Evolutionary conservation across 92 coral and sea anemone genomes (phyloP), one percentile per base, ranked within the genome.

Genomic region (Palythoa caribaeorum): DNA sequence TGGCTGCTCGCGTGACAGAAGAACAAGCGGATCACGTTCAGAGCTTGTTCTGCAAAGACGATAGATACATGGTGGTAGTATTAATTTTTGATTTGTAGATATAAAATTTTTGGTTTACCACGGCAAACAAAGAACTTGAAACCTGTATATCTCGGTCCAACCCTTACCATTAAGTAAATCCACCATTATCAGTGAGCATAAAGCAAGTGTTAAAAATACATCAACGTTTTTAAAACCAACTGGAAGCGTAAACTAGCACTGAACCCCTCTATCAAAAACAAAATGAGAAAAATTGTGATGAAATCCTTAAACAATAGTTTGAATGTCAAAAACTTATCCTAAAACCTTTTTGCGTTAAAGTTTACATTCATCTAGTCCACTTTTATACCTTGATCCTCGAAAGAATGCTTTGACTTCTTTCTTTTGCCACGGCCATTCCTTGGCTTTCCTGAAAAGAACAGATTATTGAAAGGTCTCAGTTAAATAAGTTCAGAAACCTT

Each of bases 351-450:
- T 21, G 40, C 3, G 36, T 7, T 7, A 35, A 70, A 70, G 21
- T 14, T 75, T 19, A 36, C 17, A 0, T 36, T 71, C 19, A 38
- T 66, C 13, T 60, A 50, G 12, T 16, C 44, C 19, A 2, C 19
- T n/a, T 48, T 20, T 44, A 44, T 39, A 95, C 99, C 99, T 97
- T 79, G 99, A 97, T 66, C 99, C 99, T 80, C 99, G 94, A 83
- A 97, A 97, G 89, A 97, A 97, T 69, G 94, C 99, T 85, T 92
- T 94, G 9, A 90, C 9, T 63, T 90, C 91, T 72, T 97, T 97
- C 84, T 95, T 95, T 44, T 91, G 79, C 99, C 99, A 97, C 12
- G 98, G 96, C 93, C 95, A 97, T 69, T 92, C 90, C 38, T 89
- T 85, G 17, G 97, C 92, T 79, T 95, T 97, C 69, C 99, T 97